phyloP scores from a whole-genome alignment of 2,113 vertebrate genomes.

The Ptychochromis oligacanthus region DNA sequence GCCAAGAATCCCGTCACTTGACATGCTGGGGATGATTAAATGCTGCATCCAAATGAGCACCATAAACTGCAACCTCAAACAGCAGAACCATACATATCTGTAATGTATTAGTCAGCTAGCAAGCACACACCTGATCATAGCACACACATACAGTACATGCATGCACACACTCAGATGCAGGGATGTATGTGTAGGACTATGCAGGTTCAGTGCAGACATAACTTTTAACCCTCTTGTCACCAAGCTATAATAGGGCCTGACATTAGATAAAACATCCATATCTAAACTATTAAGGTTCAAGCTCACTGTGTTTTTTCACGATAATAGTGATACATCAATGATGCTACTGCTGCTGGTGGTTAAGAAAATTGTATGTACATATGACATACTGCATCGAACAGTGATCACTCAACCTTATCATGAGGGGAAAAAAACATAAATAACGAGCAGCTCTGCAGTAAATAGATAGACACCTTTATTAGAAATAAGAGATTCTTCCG shows the following conservation, averaged over 20 bases:
- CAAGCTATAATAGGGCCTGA: not conserved
- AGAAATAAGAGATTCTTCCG: not conserved
- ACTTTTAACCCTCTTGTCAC: constrained; percentile 64
- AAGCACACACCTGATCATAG: constrained; percentile 4
- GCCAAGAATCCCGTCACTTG: constrained; percentile 5
- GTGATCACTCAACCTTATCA: not conserved
- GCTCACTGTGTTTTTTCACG: not conserved
- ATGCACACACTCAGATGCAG: constrained; percentile 43
- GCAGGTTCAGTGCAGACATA: constrained; percentile 49
- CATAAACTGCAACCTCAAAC: constrained; percentile 27
- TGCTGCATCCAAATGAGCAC: constrained; percentile 29
- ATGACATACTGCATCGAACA: not conserved
- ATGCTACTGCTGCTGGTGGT: not conserved
- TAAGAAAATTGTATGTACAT: not conserved
- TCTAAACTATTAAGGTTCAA: not conserved
- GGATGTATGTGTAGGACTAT: constrained; percentile 37
- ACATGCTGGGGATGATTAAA: constrained; percentile 22
- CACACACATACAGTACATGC: constrained; percentile 1
- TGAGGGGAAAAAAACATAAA: not conserved
- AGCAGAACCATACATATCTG: constrained; percentile 21
- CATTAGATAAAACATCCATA: not conserved
- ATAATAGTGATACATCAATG: not conserved
- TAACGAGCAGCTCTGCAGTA: not conserved
- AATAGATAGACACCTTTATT: not conserved
- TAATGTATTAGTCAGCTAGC: constrained; percentile 3